phyloP scores from a whole-genome alignment of 2,888 invertebrate genomes.

The Pollenia amentaria region DNA sequence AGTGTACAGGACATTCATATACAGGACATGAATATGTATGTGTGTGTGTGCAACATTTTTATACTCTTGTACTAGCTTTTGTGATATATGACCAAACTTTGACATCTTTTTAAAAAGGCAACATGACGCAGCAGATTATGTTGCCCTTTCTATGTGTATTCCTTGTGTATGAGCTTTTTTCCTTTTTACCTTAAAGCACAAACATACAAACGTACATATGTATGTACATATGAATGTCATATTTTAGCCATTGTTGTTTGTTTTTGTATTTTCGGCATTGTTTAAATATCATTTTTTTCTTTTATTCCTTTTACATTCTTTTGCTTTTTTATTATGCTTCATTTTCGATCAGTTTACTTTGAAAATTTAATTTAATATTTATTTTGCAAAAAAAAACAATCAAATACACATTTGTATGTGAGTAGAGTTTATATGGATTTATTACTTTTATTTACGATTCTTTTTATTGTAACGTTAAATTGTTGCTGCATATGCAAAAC shows the following conservation, averaged over 20 bases:
- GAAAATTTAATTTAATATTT: constrained; percentile 69
- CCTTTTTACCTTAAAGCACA: constrained; percentile 24
- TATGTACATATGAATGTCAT: constrained; percentile 17
- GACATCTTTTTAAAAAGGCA: constrained; percentile 75
- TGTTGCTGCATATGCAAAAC: constrained; percentile 44
- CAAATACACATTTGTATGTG: not conserved
- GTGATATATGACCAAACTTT: constrained; percentile 76
- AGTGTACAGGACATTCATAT: not conserved
- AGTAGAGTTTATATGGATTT: not conserved
- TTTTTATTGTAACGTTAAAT: not conserved
- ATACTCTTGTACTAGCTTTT: constrained; percentile 56
- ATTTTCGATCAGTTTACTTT: constrained; percentile 71
- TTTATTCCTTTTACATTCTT: constrained; percentile 25
- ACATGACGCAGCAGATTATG: constrained; percentile 74
- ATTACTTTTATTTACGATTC: constrained; percentile 10
- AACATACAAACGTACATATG: constrained; percentile 1
- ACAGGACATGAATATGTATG: not conserved
- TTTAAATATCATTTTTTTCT: constrained; percentile 49
- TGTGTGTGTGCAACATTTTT: constrained; percentile 18
- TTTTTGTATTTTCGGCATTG: constrained; percentile 60
- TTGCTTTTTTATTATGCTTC: constrained; percentile 32
- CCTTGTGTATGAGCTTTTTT: not conserved
- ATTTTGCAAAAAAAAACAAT: constrained; percentile 33
- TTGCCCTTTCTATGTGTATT: constrained; percentile 49
- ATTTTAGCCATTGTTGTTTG: constrained; percentile 38